phyloP scores from a whole-genome alignment of 1,140 invertebrate species.

The Vanessa tameamea region DNA sequence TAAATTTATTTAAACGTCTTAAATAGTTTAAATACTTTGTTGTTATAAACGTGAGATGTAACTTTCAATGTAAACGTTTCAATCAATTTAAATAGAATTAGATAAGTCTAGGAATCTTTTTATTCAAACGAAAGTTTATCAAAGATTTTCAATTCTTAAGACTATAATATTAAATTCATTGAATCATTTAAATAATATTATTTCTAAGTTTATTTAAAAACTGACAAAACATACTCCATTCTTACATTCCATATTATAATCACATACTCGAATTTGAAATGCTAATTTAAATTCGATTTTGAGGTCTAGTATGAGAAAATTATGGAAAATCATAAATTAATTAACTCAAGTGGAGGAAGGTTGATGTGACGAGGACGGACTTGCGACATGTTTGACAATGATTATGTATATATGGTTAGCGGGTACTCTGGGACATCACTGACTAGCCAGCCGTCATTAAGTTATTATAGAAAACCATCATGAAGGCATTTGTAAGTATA shows the following conservation, averaged over 20 bases:
- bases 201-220: too few relatives aligned
- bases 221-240: neutral
- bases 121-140: too few relatives aligned
- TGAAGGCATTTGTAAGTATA: constrained; percentile 44
- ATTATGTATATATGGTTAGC: constrained; percentile 19
- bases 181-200: too few relatives aligned
- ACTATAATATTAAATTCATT: too few relatives aligned
- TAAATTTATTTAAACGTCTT: too few relatives aligned
- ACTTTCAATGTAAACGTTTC: too few relatives aligned
- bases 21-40: too few relatives aligned
- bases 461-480: constrained; percentile 16
- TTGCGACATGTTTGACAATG: constrained; percentile 20
- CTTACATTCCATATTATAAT: neutral
- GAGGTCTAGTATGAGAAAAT: constrained; percentile 22
- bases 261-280: neutral
- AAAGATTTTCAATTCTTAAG: too few relatives aligned
- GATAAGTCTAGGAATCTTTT: too few relatives aligned
- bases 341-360: constrained; percentile 13
- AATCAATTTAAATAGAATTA: too few relatives aligned
- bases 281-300: constrained; percentile 4
- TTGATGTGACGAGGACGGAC: constrained; percentile 15
- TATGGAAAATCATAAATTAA: constrained; percentile 31
- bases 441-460: neutral
- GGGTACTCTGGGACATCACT: constrained; percentile 20
- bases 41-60: too few relatives aligned